Evolutionary conservation across 1,140 invertebrate genomes (phyloP).

Genomic region (Euwallacea fornicatus): DNA sequence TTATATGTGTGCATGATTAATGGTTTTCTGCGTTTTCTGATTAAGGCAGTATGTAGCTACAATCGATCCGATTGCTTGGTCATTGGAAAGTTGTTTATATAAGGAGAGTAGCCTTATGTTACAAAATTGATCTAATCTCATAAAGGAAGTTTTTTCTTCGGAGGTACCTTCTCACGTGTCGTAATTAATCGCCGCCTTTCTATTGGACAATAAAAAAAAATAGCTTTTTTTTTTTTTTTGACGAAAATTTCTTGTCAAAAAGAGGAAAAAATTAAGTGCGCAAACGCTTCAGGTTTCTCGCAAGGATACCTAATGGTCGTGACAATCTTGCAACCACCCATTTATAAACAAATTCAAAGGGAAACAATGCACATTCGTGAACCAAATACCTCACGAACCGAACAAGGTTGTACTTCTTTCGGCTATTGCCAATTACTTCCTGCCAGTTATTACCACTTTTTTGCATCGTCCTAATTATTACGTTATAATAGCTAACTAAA

Average conservation of each 20-base stretch:
- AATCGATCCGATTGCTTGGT: conserved; percentile 3
- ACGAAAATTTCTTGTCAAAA: no score
- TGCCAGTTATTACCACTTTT: background rate
- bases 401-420: conserved; percentile 11
- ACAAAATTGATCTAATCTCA: background rate
- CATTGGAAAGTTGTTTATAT: conserved; percentile 11
- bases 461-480: no score
- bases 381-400: conserved; percentile 10
- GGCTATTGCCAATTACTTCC: conserved; percentile 1
- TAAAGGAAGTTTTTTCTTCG: no score
- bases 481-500: no score
- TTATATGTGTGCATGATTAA: background rate
- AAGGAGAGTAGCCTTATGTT: conserved; percentile 2
- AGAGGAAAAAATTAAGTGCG: background rate
- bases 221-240: no score
- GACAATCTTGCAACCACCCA: background rate
- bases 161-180: no score
- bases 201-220: no score
- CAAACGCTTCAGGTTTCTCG: background rate
- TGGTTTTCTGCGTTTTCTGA: conserved; percentile 5
- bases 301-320: background rate
- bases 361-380: background rate
- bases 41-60: background rate
- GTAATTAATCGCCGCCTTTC: no score
- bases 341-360: conserved; percentile 2